phyloP scores from a whole-genome alignment of 2,113 vertebrate genomes.

The Macheiramphus alcinus region DNA sequence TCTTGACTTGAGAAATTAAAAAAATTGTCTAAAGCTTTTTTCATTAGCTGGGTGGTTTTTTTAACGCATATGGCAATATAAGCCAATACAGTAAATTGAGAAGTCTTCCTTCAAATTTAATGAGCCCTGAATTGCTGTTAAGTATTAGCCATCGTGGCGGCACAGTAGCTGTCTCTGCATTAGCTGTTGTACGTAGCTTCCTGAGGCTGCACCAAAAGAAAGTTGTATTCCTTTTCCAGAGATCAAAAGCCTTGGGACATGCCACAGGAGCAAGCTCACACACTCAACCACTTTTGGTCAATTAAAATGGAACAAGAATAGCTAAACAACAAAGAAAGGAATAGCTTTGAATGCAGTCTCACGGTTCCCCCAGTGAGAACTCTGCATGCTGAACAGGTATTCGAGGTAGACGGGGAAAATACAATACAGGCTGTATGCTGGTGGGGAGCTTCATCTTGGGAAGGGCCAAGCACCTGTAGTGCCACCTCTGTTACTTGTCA shows the following conservation, averaged over 20 bases:
- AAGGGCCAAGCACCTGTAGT: not conserved
- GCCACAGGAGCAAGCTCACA: not conserved
- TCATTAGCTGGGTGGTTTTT: not conserved
- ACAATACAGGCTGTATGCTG: rapidly evolving
- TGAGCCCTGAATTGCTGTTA: not conserved
- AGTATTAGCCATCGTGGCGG: not conserved
- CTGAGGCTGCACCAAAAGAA: not conserved
- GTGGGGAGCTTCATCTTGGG: not conserved
- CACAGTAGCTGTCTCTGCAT: not conserved
- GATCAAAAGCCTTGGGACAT: not conserved
- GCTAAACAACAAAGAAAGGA: not conserved
- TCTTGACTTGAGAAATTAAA: not conserved
- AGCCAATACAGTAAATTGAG: not conserved
- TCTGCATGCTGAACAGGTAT: not conserved
- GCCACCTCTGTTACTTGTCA: not conserved
- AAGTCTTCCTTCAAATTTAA: not conserved
- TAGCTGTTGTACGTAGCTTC: not conserved
- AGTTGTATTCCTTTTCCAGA: not conserved
- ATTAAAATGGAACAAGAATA: not conserved
- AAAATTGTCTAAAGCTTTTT: not conserved
- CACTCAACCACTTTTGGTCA: not conserved
- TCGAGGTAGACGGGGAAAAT: not conserved
- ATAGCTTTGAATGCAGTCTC: not conserved
- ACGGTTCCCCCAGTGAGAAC: not conserved
- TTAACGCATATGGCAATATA: not conserved